phyloP scores from a whole-genome alignment of 2,888 invertebrate species.

The Thera obeliscata region DNA sequence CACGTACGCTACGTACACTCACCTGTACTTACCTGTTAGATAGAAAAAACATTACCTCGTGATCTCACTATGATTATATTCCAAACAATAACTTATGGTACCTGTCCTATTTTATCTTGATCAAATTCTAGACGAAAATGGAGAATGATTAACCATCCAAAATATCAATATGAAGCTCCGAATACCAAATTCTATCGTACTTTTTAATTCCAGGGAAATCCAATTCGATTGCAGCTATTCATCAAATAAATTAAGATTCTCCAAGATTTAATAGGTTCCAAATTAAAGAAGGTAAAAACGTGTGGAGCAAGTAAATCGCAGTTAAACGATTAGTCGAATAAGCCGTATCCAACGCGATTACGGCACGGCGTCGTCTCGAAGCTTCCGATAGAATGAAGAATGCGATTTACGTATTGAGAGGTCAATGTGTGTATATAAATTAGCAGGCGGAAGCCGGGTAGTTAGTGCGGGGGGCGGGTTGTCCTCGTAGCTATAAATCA shows the following conservation, averaged over 20 bases:
- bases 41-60: conserved; percentile 40
- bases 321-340: conserved; percentile 62
- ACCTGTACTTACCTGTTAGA: conserved; percentile 43
- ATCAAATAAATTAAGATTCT: conserved; percentile 42
- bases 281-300: conserved; percentile 42
- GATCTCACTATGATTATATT: conserved; percentile 24
- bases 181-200: conserved; percentile 1
- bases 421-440: conserved; percentile 72
- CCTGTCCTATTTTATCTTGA: conserved; percentile 18
- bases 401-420: conserved; percentile 72
- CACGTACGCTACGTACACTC: conserved; percentile 62
- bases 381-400: conserved; percentile 64
- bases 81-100: conserved; percentile 19
- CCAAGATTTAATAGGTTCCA: conserved; percentile 41
- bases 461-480: conserved; percentile 79
- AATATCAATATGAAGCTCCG: conserved; percentile 10
- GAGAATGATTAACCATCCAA: conserved; percentile 1
- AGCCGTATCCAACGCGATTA: conserved; percentile 65
- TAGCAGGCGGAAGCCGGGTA: conserved; percentile 78
- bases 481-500: conserved; percentile 81
- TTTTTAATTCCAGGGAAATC: conserved; percentile 17
- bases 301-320: conserved; percentile 56
- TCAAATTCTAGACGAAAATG: conserved; percentile 19
- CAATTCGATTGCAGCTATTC: conserved; percentile 5
- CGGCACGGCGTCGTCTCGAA: conserved; percentile 39